phyloP scores from a whole-genome alignment of 2,888 invertebrate species.

The Thymelicus sylvestris region DNA sequence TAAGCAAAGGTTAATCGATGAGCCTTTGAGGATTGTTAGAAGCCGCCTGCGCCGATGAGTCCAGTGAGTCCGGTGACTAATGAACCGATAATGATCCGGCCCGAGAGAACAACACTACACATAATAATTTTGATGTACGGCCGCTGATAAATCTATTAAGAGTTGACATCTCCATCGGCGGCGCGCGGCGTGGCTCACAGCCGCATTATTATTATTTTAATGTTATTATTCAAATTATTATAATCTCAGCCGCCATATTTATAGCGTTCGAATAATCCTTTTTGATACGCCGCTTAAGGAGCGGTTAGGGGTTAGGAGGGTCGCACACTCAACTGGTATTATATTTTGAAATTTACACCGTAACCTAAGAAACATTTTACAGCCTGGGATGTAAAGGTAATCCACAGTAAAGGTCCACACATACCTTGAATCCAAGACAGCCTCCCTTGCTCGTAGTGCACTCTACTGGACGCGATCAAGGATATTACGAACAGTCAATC shows the following conservation, averaged over 20 bases:
- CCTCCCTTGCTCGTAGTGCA: too few relatives aligned
- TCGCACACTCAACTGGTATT: constrained; percentile 44
- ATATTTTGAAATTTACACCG: too few relatives aligned
- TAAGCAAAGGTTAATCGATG: constrained; percentile 24
- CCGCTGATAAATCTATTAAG: constrained; percentile 77
- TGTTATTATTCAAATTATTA: constrained; percentile 82
- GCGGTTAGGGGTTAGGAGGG: constrained; percentile 42
- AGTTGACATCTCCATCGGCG: constrained; percentile 68
- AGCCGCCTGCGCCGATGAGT: constrained; percentile 46
- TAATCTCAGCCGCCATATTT: constrained; percentile 79
- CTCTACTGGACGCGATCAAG: too few relatives aligned
- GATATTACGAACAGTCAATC: too few relatives aligned
- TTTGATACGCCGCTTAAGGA: constrained; percentile 77
- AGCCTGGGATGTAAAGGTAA: too few relatives aligned
- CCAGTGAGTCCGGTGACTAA: constrained; percentile 53
- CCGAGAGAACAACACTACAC: constrained; percentile 57
- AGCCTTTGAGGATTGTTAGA: constrained; percentile 49
- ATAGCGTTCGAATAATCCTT: constrained; percentile 74
- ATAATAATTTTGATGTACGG: constrained; percentile 64
- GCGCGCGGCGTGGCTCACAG: constrained; percentile 58
- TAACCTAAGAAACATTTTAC: too few relatives aligned
- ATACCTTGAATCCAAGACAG: too few relatives aligned
- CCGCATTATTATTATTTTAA: constrained; percentile 76
- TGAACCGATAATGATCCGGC: constrained; percentile 65
- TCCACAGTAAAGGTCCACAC: too few relatives aligned